Evolutionary conservation across 2,888 invertebrate species (phyloP).

Genomic region (Melieria crassipennis): DNA sequence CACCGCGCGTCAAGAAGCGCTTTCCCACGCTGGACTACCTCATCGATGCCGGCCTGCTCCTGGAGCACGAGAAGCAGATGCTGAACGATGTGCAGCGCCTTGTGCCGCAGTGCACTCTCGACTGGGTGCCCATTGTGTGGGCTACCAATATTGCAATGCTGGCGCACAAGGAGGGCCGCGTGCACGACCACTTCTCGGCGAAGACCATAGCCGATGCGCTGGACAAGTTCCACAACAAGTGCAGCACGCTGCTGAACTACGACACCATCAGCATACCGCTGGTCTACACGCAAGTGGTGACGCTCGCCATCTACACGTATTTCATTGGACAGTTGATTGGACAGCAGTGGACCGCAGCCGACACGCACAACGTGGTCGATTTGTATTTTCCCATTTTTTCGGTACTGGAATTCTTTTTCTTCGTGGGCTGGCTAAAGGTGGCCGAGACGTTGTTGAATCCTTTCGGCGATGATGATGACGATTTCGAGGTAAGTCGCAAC

Average conservation of each 20-base stretch:
- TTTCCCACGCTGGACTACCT: slow-evolving; percentile 85
- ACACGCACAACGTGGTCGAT: slow-evolving; percentile 68
- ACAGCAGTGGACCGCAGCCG: slow-evolving; percentile 78
- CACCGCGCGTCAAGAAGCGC: slow-evolving; percentile 87
- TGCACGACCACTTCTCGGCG: slow-evolving; percentile 89
- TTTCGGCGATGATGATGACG: slow-evolving; percentile 90
- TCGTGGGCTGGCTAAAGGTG: slow-evolving; percentile 91
- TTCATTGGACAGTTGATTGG: slow-evolving; percentile 87
- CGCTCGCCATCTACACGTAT: slow-evolving; percentile 86
- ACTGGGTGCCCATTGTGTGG: slow-evolving; percentile 94
- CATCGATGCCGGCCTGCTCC: slow-evolving; percentile 82
- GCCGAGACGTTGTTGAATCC: slow-evolving; percentile 90
- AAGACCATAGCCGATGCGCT: slow-evolving; percentile 88
- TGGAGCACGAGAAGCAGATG: slow-evolving; percentile 81
- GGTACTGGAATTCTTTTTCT: slow-evolving; percentile 85
- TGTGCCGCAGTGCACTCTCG: slow-evolving; percentile 80
- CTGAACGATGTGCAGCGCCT: slow-evolving; percentile 75
- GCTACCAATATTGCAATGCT: slow-evolving; percentile 87
- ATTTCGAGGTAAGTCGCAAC: slow-evolving; percentile 74
- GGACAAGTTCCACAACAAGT: slow-evolving; percentile 81
- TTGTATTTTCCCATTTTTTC: slow-evolving; percentile 89
- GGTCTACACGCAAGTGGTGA: slow-evolving; percentile 89
- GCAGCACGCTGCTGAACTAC: slow-evolving; percentile 77
- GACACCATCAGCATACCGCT: slow-evolving; percentile 79
- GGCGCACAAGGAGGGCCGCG: slow-evolving; percentile 85